These are phyloP conservation scores for Periphyllus acericola DNA, from an alignment of 2,888 invertebrate species.

Conservation along the genomic window DNA sequence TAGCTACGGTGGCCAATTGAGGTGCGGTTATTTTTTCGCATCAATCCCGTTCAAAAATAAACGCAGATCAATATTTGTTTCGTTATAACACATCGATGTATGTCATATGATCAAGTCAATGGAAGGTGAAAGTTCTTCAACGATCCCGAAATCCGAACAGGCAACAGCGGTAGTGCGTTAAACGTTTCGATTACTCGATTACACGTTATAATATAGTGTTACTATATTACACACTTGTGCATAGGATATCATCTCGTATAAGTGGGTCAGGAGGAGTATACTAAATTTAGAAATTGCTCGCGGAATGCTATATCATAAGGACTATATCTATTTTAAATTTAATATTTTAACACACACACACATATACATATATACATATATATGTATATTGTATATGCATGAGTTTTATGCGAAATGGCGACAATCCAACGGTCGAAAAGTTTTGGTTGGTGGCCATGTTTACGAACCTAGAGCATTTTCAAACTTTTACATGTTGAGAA, in stretches of 20 bases:
- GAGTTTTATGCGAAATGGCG: conserved; percentile 31
- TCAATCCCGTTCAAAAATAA: too few relatives aligned
- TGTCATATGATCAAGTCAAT: too few relatives aligned
- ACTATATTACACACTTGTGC: too few relatives aligned
- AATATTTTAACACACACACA: conserved; percentile 26
- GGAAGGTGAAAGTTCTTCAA: too few relatives aligned
- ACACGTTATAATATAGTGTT: background rate
- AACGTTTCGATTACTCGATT: conserved; percentile 6
- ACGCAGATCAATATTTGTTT: too few relatives aligned
- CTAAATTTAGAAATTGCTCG: conserved; percentile 43
- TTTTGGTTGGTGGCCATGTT: conserved; percentile 41
- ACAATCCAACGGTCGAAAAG: conserved; percentile 5
- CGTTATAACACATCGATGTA: too few relatives aligned
- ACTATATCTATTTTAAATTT: conserved; percentile 39
- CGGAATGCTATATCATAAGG: conserved; percentile 41
- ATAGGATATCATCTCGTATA: background rate
- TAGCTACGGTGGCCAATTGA: too few relatives aligned
- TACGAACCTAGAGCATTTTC: conserved; percentile 6
- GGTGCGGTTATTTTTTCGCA: too few relatives aligned
- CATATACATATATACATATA: background rate
- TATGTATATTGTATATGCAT: too few relatives aligned
- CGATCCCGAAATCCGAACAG: too few relatives aligned
- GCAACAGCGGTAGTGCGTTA: background rate
- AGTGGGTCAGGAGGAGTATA: conserved; percentile 26
- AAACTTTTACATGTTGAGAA: conserved; percentile 17